These are phyloP conservation scores for Phanerotoma sp. DNA, from an alignment of 2,888 invertebrate genomes.

Conservation along the genomic window DNA sequence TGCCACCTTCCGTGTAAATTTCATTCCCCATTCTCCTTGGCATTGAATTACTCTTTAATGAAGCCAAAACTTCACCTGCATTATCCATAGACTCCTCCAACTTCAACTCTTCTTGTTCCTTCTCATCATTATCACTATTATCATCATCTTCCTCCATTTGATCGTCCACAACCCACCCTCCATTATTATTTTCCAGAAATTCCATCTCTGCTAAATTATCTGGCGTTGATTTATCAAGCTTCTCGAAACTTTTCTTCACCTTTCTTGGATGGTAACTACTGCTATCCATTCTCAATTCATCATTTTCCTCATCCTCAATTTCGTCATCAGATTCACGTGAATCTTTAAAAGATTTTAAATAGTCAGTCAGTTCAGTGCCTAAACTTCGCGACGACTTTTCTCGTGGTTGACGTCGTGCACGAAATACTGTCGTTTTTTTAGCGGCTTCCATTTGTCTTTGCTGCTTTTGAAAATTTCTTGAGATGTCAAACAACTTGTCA, in stretches of 20 bases:
- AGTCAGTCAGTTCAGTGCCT: conserved; percentile 2
- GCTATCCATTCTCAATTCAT: neutral
- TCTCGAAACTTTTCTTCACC: neutral
- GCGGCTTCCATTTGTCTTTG: conserved; percentile 13
- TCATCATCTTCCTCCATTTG: conserved; percentile 4
- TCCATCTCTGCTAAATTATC: neutral
- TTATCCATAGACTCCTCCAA: neutral
- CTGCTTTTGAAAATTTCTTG: conserved; percentile 23
- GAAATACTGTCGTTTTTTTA: conserved; percentile 26
- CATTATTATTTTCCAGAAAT: neutral
- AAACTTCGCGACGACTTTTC: neutral
- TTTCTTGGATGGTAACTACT: neutral
- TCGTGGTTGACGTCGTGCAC: conserved; percentile 27
- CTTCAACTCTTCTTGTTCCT: conserved; percentile 16
- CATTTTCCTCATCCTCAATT: conserved; percentile 4
- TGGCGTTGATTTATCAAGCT: neutral
- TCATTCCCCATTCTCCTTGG: conserved; percentile 5
- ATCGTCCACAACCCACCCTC: neutral
- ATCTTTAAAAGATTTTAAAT: conserved; percentile 23
- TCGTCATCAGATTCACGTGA: neutral
- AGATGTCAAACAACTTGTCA: conserved; percentile 17
- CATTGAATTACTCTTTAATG: neutral
- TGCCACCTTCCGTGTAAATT: conserved; percentile 48
- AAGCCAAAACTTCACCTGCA: neutral
- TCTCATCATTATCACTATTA: conserved; percentile 12